These are phyloP conservation scores for Istiophorus platypterus DNA, from an alignment of 2,113 vertebrate species.

Conservation along the genomic window DNA sequence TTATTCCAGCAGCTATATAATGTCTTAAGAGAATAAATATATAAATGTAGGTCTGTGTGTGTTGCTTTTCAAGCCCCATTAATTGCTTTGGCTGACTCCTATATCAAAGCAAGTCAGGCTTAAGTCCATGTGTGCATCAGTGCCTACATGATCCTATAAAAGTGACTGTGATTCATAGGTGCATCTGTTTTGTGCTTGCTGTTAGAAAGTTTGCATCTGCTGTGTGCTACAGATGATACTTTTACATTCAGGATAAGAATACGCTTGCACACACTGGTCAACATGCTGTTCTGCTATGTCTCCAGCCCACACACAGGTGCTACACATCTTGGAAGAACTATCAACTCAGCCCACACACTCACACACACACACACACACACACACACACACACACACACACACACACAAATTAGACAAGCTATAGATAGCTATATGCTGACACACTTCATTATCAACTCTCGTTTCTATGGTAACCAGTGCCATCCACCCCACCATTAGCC, in stretches of 20 bases:
- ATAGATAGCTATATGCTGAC: constrained; percentile 76
- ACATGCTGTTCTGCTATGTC: constrained; percentile 60
- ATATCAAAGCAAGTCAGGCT: neutral
- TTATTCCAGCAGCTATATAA: constrained; percentile 1
- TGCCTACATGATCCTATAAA: neutral
- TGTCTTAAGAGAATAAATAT: no score
- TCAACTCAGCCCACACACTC: constrained; percentile 45
- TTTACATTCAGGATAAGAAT: constrained; percentile 59
- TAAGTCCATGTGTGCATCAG: neutral
- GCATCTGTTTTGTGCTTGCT: neutral
- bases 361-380: constrained; percentile 10
- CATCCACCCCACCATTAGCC: constrained; percentile 63
- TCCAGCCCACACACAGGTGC: constrained; percentile 74
- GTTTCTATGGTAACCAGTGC: constrained; percentile 74
- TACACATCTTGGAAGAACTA: constrained; percentile 56
- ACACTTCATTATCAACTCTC: constrained; percentile 66
- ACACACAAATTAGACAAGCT: constrained; percentile 56
- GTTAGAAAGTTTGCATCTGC: constrained; percentile 28
- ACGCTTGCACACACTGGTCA: constrained; percentile 41
- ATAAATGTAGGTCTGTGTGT: neutral
- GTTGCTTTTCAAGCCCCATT: neutral
- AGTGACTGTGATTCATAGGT: constrained; percentile 17
- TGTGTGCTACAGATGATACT: constrained; percentile 14
- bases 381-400: neutral
- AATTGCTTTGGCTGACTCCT: neutral